phyloP scores from a whole-genome alignment of 1,140 invertebrate genomes.

The Venturia canescens region DNA sequence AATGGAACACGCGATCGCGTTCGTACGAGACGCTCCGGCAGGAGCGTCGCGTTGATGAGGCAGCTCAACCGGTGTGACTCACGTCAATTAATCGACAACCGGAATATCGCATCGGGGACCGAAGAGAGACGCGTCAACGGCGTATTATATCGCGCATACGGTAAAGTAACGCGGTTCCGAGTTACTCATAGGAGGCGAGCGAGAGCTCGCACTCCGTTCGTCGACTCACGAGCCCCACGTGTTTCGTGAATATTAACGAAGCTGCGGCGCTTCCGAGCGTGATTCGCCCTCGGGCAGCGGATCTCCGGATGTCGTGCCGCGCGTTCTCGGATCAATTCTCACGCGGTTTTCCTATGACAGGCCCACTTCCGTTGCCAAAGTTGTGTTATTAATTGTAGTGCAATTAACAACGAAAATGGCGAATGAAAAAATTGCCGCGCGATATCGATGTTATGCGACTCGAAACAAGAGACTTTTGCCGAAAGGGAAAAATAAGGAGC shows the following conservation, averaged over 20 bases:
- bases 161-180: background rate
- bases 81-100: background rate
- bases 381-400: background rate
- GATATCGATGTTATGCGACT: background rate
- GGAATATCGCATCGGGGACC: background rate
- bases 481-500: too few species aligned
- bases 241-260: conserved; percentile 8
- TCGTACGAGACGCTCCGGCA: too few species aligned
- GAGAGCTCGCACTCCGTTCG: background rate
- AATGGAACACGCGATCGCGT: too few species aligned
- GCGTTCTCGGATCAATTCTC: background rate
- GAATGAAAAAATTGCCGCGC: too few species aligned
- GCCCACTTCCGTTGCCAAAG: background rate
- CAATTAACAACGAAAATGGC: too few species aligned
- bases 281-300: background rate
- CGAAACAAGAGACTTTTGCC: too few species aligned
- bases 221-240: background rate
- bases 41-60: too few species aligned
- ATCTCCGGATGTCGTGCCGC: background rate
- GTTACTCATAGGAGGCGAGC: background rate
- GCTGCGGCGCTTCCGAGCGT: background rate
- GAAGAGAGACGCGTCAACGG: background rate
- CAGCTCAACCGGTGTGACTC: too few species aligned
- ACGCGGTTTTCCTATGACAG: background rate
- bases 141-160: background rate